Evolutionary conservation across 2,888 invertebrate genomes (phyloP).

Genomic region (Gisinianus flammeolus): DNA sequence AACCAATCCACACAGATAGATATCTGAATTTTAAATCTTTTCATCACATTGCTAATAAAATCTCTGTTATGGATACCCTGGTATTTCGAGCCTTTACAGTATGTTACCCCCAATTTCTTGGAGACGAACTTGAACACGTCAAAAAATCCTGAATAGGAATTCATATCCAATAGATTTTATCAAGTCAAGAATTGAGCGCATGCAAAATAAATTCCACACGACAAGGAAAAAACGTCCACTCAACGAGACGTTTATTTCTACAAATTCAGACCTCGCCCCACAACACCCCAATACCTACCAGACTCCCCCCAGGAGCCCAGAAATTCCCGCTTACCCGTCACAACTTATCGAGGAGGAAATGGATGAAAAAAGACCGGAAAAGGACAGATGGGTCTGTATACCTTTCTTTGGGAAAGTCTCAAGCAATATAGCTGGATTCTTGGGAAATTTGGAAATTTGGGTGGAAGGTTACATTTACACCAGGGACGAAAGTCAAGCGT

Average conservation of each 20-base stretch:
- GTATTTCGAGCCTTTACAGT: neutral
- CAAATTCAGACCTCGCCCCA: no score
- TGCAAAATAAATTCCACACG: neutral
- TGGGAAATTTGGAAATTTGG: neutral
- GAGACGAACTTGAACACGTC: neutral
- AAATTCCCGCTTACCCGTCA: no score
- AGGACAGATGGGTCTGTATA: neutral
- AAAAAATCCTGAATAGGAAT: neutral
- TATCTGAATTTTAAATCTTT: constrained; percentile 15
- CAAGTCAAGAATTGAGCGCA: no score
- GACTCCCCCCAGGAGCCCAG: neutral
- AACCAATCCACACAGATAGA: neutral
- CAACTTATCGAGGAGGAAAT: no score
- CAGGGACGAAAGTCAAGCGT: no score
- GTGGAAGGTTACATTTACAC: no score
- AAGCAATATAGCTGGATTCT: neutral
- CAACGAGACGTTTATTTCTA: neutral
- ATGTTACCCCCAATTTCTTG: neutral
- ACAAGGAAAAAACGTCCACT: neutral
- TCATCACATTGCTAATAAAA: no score
- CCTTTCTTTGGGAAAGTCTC: no score
- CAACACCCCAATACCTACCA: neutral
- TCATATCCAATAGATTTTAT: neutral
- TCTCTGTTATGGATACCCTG: no score
- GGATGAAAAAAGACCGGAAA: neutral